A percentile compares a stretch with the other conserved stretches of the same genome.
These are phyloP conservation scores for Baccha elongata DNA, from an alignment of 2,888 invertebrate genomes.

Conservation along the genomic window DNA sequence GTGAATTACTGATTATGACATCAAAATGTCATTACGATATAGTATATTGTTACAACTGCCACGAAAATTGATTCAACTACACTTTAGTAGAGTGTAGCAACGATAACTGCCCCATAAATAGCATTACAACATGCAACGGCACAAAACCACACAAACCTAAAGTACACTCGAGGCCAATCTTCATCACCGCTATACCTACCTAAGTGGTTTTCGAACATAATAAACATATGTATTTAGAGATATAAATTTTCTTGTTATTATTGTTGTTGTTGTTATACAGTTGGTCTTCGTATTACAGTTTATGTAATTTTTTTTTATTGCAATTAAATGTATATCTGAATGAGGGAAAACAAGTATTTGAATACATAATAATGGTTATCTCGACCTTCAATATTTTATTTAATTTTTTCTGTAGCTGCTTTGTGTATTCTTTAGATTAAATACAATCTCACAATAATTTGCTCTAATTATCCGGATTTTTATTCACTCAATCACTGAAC, in stretches of 20 bases:
- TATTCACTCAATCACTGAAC: conserved; percentile 3
- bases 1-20: conserved; percentile 72
- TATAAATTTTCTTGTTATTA: conserved; percentile 2
- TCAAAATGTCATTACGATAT: conserved; percentile 63
- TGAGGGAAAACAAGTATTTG: conserved; percentile 48
- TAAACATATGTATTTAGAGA: conserved; percentile 21
- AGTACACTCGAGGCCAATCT: conserved; percentile 66
- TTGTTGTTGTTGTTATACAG: background rate
- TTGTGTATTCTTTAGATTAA: conserved; percentile 4
- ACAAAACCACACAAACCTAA: conserved; percentile 25
- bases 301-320: conserved; percentile 28
- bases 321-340: conserved; percentile 42
- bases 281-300: conserved; percentile 54
- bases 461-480: conserved; percentile 62
- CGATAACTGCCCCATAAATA: conserved; percentile 68
- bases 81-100: conserved; percentile 17
- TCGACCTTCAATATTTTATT: conserved; percentile 49
- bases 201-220: conserved; percentile 67
- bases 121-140: conserved; percentile 70
- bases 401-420: background rate
- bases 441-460: conserved; percentile 41
- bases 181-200: conserved; percentile 46
- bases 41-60: conserved; percentile 64
- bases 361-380: conserved; percentile 54
- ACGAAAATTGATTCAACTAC: conserved; percentile 67